These are phyloP conservation scores for Trinorchestia longiramus DNA, from an alignment of 1,140 invertebrate genomes.

Conservation along the genomic window DNA sequence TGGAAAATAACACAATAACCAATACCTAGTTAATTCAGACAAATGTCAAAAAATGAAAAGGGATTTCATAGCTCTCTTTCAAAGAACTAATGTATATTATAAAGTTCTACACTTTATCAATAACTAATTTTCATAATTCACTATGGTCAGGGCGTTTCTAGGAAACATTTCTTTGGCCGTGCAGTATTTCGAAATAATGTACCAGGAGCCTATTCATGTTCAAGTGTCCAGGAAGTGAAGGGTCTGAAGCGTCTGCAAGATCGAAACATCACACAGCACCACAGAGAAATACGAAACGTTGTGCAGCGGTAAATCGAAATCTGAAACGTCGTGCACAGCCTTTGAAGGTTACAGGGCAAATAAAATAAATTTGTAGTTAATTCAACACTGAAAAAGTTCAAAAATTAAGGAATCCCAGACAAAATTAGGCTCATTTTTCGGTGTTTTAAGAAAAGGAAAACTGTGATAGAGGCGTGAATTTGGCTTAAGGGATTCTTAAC, in stretches of 20 bases:
- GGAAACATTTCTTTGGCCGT: not conserved
- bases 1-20: not conserved
- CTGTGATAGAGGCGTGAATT: not conserved
- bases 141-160: not conserved
- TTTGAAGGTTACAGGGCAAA: no score
- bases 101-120: not conserved
- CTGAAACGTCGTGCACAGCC: not conserved
- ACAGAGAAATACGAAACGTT: no score
- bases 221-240: no score
- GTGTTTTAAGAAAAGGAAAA: not conserved
- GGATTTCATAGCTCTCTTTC: not conserved
- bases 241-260: no score
- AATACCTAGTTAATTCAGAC: not conserved
- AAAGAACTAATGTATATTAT: not conserved
- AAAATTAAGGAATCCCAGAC: not conserved
- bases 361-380: not conserved
- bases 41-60: not conserved
- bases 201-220: not conserved
- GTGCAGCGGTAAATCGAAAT: not conserved
- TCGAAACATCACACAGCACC: no score
- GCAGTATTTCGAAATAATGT: not conserved
- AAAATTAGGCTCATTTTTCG: not conserved
- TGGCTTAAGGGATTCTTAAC: no score
- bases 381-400: not conserved
- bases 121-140: not conserved